Evolutionary conservation across 2,113 vertebrate species (phyloP), one percentile per base, ranked within the genome.

Genomic region (Gopherus flavomarginatus): DNA sequence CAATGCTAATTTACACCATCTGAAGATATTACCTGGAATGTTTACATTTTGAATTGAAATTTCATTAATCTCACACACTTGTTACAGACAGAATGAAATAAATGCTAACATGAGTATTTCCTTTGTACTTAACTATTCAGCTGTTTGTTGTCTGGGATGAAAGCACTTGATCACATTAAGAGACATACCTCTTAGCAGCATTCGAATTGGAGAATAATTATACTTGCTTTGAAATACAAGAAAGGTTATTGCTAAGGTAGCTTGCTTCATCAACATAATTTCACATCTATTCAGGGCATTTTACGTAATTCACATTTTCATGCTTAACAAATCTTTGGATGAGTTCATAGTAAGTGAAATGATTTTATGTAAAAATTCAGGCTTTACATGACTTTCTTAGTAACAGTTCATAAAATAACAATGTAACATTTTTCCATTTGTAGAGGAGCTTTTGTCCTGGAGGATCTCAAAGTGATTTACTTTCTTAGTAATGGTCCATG

Each of bases 321-420:
- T 83, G 59, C 44, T 87, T 92, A 89, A 2, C 50, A 87, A 87
- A 38, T 87, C 44, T 94, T 38, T 38, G 77, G 6, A 49, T 31
- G 42, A 59, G 16, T 59, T 59, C 54, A 57, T 83, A 44, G 38
- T 42, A 57, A 29, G 42, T 44, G 22, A 87, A 94, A 72, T 56
- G 4, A 62, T 85, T 93, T 92, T 83, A 85, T 38, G 35, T 62
- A 89, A 92, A 96, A 89, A 90, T 81, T 29, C 88, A 95, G 96
- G 53, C 35, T 90, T 89, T 95, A 16, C 80, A 90, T 78, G 24
- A 47, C 38, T 87, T 1, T 77, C 27, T 75, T 42, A 85, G 65
- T 83, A 3, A 31, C 69, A 87, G 81, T 83, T 87, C 77, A 83
- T 92, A 92, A 92, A 95, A 93, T 56, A 94, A 81, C 69, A 81